phyloP scores from a whole-genome alignment of 2,113 vertebrate genomes.

The Corythoichthys haematopterus region DNA sequence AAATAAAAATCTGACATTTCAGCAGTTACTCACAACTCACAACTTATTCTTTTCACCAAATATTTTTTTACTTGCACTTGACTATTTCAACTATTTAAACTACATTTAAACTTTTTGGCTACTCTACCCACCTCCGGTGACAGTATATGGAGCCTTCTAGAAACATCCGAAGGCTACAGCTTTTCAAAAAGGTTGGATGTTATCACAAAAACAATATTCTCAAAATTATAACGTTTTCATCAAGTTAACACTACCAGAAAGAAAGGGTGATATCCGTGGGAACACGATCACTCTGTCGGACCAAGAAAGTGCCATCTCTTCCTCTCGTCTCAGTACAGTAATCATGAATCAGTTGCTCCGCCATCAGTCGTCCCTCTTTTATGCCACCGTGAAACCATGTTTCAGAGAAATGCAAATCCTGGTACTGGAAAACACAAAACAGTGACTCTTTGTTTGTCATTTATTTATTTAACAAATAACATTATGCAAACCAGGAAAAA shows the following conservation, averaged over 20 bases:
- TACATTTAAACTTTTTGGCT: too few species aligned
- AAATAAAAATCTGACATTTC: too few species aligned
- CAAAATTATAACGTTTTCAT: neutral
- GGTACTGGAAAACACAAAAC: constrained; percentile 48
- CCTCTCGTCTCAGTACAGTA: constrained; percentile 83
- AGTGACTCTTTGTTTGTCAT: neutral
- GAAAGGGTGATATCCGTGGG: constrained; percentile 84
- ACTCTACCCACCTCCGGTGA: too few species aligned
- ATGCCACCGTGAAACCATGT: constrained; percentile 91
- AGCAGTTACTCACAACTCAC: too few species aligned
- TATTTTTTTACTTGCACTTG: too few species aligned
- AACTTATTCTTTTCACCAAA: too few species aligned
- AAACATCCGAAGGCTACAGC: too few species aligned
- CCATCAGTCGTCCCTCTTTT: constrained; percentile 80
- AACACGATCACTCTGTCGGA: constrained; percentile 83
- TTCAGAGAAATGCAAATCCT: constrained; percentile 80
- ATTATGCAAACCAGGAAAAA: too few species aligned
- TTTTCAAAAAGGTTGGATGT: too few species aligned
- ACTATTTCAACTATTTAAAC: too few species aligned
- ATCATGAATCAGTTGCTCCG: constrained; percentile 84
- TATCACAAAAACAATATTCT: too few species aligned
- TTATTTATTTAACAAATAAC: neutral
- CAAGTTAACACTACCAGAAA: constrained; percentile 79
- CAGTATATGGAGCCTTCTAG: too few species aligned
- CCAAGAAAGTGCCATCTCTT: constrained; percentile 88